Base-by-base conservation (phyloP, 2,113 vertebrate species). In the Hippocampus mohnikei region DNA sequence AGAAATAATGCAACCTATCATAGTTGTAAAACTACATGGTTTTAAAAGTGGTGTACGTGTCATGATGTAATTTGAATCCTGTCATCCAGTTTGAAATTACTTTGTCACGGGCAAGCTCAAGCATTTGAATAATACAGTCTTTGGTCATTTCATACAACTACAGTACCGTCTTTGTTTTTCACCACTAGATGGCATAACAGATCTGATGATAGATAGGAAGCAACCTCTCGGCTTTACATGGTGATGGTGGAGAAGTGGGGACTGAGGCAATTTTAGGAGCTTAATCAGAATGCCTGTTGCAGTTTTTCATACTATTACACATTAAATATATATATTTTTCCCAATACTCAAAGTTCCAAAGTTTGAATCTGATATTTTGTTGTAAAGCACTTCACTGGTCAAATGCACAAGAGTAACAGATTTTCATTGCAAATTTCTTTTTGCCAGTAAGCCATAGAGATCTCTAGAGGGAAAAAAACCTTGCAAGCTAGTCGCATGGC, bases 121-220 rank as follows among this genome's bases (percentile, higher is more conserved):
- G 23, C 40, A 13, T 63, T 42, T 42, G 61, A 20, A 63, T 41
- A 11, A 21, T 12, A 13, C 11, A 40, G 33, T n/a, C 15, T 7
- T 9, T 6, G 1, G 1, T 1, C 16, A 5, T 12, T 11, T 21
- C 0, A 3, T 2, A 10, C 0, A 1, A 33, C 9, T 74, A 71
- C 53, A 50, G 12, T 80, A 71, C 53, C 55, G 12, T 80, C 78
- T 41, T 40, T 29, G 1, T 9, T 18, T 1, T 23, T 53, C 16
- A 66, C 85, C 90, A 76, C 81, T 79, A 75, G 88, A 81, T 62
- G 27, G 85, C 83, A 86, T 83, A 59, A 87, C 73, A 75, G 81
- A 68, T 66, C 50, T 15, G 33, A 25, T 41, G 13, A 61, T 75
- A 3, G 56, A 70, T 62, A 48, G 5, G 18, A 29, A 40, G 5